phyloP scores from a whole-genome alignment of 2,888 invertebrate genomes.

The Exephanes ischioxanthus region DNA sequence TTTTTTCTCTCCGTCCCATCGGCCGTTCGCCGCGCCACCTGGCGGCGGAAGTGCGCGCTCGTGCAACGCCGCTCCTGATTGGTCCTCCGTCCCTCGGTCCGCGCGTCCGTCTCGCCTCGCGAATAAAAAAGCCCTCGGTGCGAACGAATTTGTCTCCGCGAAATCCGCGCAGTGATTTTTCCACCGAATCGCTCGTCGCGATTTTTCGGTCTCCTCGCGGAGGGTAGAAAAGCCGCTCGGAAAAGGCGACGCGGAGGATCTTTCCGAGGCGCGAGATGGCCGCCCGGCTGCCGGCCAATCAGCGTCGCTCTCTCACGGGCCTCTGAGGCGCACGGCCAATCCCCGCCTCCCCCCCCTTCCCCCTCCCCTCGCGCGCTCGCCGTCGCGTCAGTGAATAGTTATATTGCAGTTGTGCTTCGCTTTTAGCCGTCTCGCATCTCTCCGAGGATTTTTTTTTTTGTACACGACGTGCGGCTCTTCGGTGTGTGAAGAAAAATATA shows the following conservation, averaged over 20 bases:
- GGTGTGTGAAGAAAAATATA: neutral
- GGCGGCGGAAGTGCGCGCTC: neutral
- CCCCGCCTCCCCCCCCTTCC: constrained; percentile 88
- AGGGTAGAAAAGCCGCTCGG: too few species aligned
- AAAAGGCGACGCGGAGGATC: too few species aligned
- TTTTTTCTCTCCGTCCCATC: neutral
- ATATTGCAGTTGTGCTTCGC: constrained; percentile 1
- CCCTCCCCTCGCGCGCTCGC: constrained; percentile 85
- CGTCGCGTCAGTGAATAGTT: constrained; percentile 87
- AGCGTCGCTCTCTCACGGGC: too few species aligned
- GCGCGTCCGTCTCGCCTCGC: neutral
- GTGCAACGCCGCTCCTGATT: neutral
- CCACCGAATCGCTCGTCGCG: too few species aligned
- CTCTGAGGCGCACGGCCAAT: constrained; percentile 88
- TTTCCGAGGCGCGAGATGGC: too few species aligned
- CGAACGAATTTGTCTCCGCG: too few species aligned
- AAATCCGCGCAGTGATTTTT: too few species aligned
- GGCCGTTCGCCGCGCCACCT: neutral
- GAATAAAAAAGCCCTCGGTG: too few species aligned
- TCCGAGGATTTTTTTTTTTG: neutral
- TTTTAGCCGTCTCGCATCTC: neutral
- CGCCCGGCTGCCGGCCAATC: too few species aligned
- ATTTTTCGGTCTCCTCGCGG: too few species aligned
- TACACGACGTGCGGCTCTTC: neutral
- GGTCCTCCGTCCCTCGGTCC: neutral